Conservation (phyloP, 1,140 invertebrate species). For the Pseudobourletiella spinata region DNA sequence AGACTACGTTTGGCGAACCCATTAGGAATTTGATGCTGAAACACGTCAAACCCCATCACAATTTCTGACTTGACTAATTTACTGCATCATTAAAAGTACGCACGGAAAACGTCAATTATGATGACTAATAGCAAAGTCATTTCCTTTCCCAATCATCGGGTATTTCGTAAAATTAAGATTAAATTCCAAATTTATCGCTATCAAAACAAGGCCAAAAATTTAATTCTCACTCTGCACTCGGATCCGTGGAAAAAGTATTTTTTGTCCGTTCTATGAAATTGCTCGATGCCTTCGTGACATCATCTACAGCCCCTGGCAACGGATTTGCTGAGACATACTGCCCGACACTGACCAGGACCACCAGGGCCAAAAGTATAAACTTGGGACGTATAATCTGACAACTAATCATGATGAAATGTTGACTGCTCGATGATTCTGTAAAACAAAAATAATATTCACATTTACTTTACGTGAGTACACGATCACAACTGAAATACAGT, state of each 20-base stretch:
- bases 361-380: neutral
- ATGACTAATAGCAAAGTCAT: neutral
- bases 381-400: neutral
- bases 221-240: neutral
- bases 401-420: neutral
- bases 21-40: too few species aligned
- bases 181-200: too few species aligned
- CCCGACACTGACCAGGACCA: neutral
- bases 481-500: too few species aligned
- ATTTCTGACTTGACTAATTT: neutral
- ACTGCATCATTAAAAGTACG: neutral
- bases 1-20: too few species aligned
- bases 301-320: neutral
- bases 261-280: neutral
- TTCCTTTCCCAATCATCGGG: neutral
- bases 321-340: neutral
- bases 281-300: neutral
- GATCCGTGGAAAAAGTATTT: neutral
- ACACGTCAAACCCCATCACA: too few species aligned
- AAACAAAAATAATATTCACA: too few species aligned
- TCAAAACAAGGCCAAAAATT: neutral
- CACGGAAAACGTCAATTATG: neutral
- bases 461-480: too few species aligned
- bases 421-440: too few species aligned
- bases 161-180: neutral